Conservation (phyloP, 2,888 invertebrate species). For the Polydrusus cervinus region DNA sequence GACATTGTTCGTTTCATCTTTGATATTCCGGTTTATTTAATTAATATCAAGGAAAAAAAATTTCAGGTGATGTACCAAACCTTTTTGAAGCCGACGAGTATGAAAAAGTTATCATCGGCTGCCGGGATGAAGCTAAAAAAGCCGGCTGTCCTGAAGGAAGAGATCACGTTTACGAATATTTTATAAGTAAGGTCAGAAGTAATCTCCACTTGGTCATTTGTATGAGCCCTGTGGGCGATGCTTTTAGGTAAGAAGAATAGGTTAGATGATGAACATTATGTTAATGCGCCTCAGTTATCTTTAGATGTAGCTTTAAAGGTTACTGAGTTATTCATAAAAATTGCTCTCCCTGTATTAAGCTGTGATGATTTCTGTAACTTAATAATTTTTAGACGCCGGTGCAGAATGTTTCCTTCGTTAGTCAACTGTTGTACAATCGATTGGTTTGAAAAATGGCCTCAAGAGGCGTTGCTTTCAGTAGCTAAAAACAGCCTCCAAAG, state of each 20-base stretch:
- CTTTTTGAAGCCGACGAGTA: constrained; percentile 91
- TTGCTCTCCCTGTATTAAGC: too few species aligned
- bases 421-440: constrained; percentile 96
- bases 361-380: neutral
- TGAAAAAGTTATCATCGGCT: constrained; percentile 86
- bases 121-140: constrained; percentile 82
- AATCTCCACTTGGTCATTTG: constrained; percentile 91
- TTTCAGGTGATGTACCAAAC: constrained; percentile 89
- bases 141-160: constrained; percentile 80
- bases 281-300: neutral
- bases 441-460: constrained; percentile 95
- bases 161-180: constrained; percentile 89
- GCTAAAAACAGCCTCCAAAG: constrained; percentile 82
- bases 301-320: too few species aligned
- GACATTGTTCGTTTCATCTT: too few species aligned
- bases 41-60: too few species aligned
- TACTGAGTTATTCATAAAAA: too few species aligned
- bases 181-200: constrained; percentile 86
- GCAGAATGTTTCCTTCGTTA: constrained; percentile 95
- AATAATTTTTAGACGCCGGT: constrained; percentile 78
- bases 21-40: too few species aligned
- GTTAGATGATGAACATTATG: neutral
- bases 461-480: constrained; percentile 88
- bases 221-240: constrained; percentile 93
- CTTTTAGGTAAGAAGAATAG: constrained; percentile 77